Evolutionary conservation across 2,113 vertebrate genomes (phyloP).

Genomic region (Mastomys coucha): DNA sequence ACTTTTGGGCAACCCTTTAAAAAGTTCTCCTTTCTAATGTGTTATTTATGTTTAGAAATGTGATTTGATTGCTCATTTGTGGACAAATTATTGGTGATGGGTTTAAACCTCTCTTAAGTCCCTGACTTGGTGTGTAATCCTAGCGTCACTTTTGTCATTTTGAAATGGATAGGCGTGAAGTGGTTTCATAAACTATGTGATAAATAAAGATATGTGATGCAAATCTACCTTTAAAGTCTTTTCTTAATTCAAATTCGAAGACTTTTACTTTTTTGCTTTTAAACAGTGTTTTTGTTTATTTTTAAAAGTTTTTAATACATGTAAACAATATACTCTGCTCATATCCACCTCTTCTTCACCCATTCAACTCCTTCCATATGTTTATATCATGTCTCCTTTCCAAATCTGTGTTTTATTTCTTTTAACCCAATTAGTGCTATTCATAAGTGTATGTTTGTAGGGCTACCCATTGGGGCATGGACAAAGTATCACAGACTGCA

Average conservation of each 20-base stretch:
- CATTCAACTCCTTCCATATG: not conserved
- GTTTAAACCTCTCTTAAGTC: not conserved
- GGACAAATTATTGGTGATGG: not conserved
- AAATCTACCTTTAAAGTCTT: not conserved
- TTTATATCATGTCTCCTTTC: not conserved
- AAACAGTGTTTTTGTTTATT: not conserved
- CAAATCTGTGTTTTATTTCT: not conserved
- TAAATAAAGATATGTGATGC: not conserved
- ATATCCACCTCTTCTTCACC: not conserved
- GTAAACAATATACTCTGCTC: not conserved
- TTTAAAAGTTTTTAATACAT: not conserved
- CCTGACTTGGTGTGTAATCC: not conserved
- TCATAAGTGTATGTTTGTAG: not conserved
- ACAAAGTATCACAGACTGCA: not conserved
- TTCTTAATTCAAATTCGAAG: not conserved
- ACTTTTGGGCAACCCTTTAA: not conserved
- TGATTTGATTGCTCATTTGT: not conserved
- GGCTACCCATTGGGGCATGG: not conserved
- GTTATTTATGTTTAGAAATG: not conserved
- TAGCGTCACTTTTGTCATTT: not conserved
- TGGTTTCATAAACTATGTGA: not conserved
- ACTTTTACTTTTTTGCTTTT: not conserved
- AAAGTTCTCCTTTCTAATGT: not conserved
- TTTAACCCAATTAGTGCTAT: not conserved
- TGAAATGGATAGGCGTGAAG: not conserved